These are phyloP conservation scores for Platanista minor DNA, from an alignment of 2,113 vertebrate species.

Conservation along the genomic window DNA sequence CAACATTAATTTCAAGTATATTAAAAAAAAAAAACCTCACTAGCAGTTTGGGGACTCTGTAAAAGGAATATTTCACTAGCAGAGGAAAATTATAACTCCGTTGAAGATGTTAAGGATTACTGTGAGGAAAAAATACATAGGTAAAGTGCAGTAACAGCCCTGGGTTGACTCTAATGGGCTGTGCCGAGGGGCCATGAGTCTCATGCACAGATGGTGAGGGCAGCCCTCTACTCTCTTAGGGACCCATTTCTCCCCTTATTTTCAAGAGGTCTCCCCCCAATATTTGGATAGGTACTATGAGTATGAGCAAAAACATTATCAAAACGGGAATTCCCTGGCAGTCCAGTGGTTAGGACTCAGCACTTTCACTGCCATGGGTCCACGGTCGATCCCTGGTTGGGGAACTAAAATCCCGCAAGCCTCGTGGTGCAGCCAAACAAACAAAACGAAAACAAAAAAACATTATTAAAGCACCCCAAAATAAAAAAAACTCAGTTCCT, in stretches of 20 bases:
- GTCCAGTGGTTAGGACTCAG: too few relatives aligned
- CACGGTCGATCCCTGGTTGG: too few relatives aligned
- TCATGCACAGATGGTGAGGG: background rate
- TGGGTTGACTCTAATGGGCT: background rate
- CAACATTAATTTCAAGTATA: background rate
- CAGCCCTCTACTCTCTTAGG: background rate
- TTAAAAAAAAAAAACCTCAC: background rate
- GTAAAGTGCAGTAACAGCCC: background rate
- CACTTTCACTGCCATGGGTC: too few relatives aligned
- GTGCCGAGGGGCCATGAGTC: background rate
- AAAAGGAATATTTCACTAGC: background rate
- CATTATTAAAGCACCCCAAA: background rate
- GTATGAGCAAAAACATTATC: background rate
- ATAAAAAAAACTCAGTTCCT: background rate
- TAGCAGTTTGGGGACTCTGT: background rate
- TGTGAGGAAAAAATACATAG: background rate
- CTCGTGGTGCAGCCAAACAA: too few relatives aligned
- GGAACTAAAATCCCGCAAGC: too few relatives aligned
- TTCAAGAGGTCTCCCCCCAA: background rate
- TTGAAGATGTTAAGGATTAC: background rate
- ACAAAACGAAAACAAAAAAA: too few relatives aligned
- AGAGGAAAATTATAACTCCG: background rate
- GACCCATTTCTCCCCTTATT: background rate
- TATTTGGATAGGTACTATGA: background rate
- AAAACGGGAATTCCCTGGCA: too few relatives aligned